A percentile compares a stretch with the other conserved stretches of the same genome.
phyloP scores from a whole-genome alignment of 2,888 invertebrate genomes.

The Ligdia adustata region DNA sequence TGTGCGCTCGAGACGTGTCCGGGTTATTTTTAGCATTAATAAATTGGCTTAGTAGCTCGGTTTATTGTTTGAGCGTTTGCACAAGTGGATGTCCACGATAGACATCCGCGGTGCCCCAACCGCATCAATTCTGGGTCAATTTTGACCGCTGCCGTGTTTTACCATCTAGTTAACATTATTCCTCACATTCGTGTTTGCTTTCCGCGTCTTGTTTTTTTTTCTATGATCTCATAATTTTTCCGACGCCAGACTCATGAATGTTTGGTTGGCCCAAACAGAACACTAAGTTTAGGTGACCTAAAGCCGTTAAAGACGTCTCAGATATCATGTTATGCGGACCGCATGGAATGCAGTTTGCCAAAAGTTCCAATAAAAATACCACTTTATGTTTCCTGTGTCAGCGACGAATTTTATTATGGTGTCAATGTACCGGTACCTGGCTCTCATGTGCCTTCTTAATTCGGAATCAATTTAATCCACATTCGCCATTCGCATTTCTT shows the following conservation, averaged over 20 bases:
- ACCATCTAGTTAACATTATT: slow-evolving; percentile 45
- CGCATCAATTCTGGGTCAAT: slow-evolving; percentile 56
- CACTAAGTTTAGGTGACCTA: slow-evolving; percentile 16
- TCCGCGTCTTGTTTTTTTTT: neutral
- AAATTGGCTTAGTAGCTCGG: slow-evolving; percentile 81
- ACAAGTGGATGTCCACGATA: slow-evolving; percentile 61
- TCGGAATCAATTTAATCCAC: slow-evolving; percentile 59
- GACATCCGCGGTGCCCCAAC: slow-evolving; percentile 25
- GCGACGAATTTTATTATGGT: slow-evolving; percentile 72
- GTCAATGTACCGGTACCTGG: slow-evolving; percentile 69
- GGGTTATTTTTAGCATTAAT: slow-evolving; percentile 82
- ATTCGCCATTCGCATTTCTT: slow-evolving; percentile 47
- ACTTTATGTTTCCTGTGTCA: slow-evolving; percentile 79
- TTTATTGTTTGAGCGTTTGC: slow-evolving; percentile 76
- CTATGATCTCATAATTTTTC: neutral
- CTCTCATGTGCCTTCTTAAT: slow-evolving; percentile 53
- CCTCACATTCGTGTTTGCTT: slow-evolving; percentile 27
- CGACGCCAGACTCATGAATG: slow-evolving; percentile 9
- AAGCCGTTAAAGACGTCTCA: slow-evolving; percentile 36
- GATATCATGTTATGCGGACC: slow-evolving; percentile 52
- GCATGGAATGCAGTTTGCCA: slow-evolving; percentile 69
- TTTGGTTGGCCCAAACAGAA: slow-evolving; percentile 7
- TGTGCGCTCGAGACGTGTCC: slow-evolving; percentile 73
- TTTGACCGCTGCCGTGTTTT: slow-evolving; percentile 51
- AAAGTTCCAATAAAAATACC: slow-evolving; percentile 75